Evolutionary conservation across 2,113 vertebrate genomes (phyloP).

Genomic region (Istiophorus platypterus): DNA sequence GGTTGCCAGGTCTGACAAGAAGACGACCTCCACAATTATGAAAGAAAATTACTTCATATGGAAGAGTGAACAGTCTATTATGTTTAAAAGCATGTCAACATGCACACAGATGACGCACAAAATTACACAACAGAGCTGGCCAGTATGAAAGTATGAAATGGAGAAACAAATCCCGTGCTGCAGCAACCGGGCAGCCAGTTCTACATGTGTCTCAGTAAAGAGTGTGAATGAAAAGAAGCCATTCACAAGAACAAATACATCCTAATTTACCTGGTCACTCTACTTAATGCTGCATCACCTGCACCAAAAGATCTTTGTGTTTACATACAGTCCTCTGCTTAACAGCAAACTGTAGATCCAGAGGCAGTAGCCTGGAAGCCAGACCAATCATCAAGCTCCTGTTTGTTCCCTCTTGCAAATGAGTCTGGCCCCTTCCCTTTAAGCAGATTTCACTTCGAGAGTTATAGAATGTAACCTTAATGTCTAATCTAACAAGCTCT

Average conservation of each 20-base stretch:
- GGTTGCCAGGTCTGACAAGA: slow-evolving; percentile 13
- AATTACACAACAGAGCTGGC: background rate
- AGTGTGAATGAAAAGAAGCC: background rate
- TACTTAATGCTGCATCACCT: background rate
- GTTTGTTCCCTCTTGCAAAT: no score
- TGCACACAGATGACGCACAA: background rate
- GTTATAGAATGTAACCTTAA: background rate
- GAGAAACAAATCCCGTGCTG: background rate
- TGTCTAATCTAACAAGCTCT: background rate
- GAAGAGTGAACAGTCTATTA: background rate
- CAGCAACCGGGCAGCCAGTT: background rate
- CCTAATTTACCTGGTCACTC: background rate
- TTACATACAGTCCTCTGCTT: background rate
- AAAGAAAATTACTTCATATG: background rate
- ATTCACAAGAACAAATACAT: slow-evolving; percentile 15
- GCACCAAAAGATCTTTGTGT: background rate
- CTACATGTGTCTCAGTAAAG: background rate
- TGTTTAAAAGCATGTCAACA: slow-evolving; percentile 4
- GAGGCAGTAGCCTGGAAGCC: no score
- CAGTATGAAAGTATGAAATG: background rate
- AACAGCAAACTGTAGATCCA: background rate
- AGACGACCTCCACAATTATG: background rate
- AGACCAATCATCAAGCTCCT: no score
- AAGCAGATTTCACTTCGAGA: no score
- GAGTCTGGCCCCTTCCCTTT: no score